A percentile compares a stretch with the other conserved stretches of the same genome.
phyloP scores from a whole-genome alignment of 2,113 vertebrate species.

The Malurus cyaneus region DNA sequence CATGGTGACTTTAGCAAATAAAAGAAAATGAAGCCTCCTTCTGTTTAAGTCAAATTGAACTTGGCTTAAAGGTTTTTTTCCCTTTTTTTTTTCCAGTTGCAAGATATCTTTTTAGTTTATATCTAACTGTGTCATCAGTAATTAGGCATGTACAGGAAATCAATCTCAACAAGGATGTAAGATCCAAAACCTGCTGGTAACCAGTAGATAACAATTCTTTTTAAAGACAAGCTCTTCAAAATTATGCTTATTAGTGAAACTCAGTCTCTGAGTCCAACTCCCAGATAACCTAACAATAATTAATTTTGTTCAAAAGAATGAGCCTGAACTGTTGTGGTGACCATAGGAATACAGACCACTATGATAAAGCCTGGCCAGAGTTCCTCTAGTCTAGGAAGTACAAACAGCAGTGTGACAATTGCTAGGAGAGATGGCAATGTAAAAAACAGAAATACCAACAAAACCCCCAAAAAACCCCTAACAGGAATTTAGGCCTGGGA shows the following conservation, averaged over 20 bases:
- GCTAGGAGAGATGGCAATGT: neutral
- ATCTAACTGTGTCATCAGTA: constrained; percentile 57
- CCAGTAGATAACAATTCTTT: constrained; percentile 16
- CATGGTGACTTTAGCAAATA: neutral
- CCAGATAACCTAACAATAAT: neutral
- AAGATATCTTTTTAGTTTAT: constrained; percentile 11
- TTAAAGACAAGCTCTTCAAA: neutral
- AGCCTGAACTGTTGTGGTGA: neutral
- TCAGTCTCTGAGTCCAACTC: neutral
- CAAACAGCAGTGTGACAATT: neutral
- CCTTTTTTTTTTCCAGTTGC: neutral
- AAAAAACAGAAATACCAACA: neutral
- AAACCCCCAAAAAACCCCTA: neutral
- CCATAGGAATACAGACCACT: neutral
- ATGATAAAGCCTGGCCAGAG: neutral
- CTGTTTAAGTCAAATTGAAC: constrained; percentile 13
- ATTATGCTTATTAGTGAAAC: constrained; percentile 7
- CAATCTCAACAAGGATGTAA: constrained; percentile 37
- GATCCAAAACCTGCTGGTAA: constrained; percentile 30
- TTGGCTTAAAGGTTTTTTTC: neutral
- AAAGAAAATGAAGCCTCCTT: constrained; percentile 15
- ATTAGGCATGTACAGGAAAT: constrained; percentile 58
- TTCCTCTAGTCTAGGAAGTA: neutral
- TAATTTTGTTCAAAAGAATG: constrained; percentile 18
- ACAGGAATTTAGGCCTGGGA: neutral